phyloP scores from a whole-genome alignment of 2,113 vertebrate genomes.

The Xenopus tropicalis region UCB_Xtro_10.0 CM004451.2:14419001-14419500 shows the following conservation, averaged over 20 bases:
- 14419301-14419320: conserved; percentile 73
- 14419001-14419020: not conserved
- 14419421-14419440: too few relatives aligned
- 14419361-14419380: too few relatives aligned
- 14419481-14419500: too few relatives aligned
- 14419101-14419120: conserved; percentile 85
- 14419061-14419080: conserved; percentile 84
- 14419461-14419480: too few relatives aligned
- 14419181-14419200: not conserved
- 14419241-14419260: conserved; percentile 63
- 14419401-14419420: too few relatives aligned
- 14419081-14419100: conserved; percentile 94
- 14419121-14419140: conserved; percentile 78
- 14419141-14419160: conserved; percentile 71
- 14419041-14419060: conserved; percentile 95
- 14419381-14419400: too few relatives aligned
- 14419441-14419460: too few relatives aligned
- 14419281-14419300: conserved; percentile 78
- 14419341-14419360: conserved; percentile 51
- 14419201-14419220: not conserved
- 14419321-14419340: conserved; percentile 70
- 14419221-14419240: not conserved
- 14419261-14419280: conserved; percentile 68
- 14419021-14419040: conserved; percentile 54
- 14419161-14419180: conserved; percentile 72